Evolutionary conservation across 2,888 invertebrate species (phyloP), one percentile per base, ranked within the genome.

Genomic region (Drosophila pseudotalamancana): DNA sequence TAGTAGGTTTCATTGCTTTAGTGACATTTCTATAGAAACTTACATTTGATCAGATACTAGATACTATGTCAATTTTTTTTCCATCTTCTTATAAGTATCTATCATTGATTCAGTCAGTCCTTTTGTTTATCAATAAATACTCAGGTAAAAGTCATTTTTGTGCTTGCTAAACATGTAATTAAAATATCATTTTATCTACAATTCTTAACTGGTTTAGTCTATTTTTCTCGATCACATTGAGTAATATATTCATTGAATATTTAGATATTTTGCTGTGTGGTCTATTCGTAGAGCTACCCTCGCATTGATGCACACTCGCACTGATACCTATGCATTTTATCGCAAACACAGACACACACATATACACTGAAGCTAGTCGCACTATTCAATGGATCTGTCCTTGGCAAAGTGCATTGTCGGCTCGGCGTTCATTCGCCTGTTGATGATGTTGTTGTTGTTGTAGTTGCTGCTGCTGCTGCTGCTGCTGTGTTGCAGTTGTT

Each of bases 391-490:
- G 90, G 88, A 88, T 89, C 85, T 89, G 90, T 89, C 89, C 89
- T 89, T 89, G 89, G 88, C 81, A 89, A 90, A 89, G 89, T 89
- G 89, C 90, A 89, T 89, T 89, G 89, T 87, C 89, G 81, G 89
- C 77, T 59, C 59, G 34, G 48, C 83, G 87, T 85, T 87, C 83
- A 85, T 84, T 87, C 87, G 85, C 77, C 72, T 60, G 65, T 18
- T 6, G 37, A 11, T 12, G 57, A 21, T 16, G 39, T 11, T 14
- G 21, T 18, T 31, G 54, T 31, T 4, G 43, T 12, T 39, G 49
- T 9, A 14, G 50, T 14, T n/a, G 46, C 16, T 5, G 43, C 25
- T 21, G 35, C 23, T 6, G 61, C 6, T 31, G 56, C 29, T 19
- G 67, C 31, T 25, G 55, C 23, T 45, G 53, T 81, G n/a, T n/a